A percentile compares a stretch with the other conserved stretches of the same genome.
Conservation (phyloP, 1,140 invertebrate genomes). For the Tribolium castaneum region DNA sequence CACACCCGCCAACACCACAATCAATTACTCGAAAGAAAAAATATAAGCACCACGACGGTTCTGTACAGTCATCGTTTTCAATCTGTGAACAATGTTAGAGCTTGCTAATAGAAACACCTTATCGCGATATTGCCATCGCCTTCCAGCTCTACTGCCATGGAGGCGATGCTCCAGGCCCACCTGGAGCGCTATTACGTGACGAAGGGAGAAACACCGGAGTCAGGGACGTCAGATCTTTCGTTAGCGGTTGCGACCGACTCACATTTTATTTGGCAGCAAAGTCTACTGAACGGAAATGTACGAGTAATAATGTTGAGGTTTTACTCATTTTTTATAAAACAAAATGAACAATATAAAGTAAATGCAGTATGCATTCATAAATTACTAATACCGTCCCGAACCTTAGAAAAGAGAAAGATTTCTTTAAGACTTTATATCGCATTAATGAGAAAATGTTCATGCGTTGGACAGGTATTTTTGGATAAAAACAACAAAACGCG, state of each 20-base stretch:
- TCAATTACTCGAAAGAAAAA: constrained; percentile 8
- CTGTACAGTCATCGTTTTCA: constrained; percentile 32
- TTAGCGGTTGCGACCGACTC: neutral
- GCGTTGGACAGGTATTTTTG: too few relatives aligned
- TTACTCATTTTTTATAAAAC: too few relatives aligned
- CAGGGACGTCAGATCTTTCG: neutral
- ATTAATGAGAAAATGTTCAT: too few relatives aligned
- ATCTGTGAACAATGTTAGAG: constrained; percentile 35
- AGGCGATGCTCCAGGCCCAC: neutral
- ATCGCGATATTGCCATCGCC: constrained; percentile 29
- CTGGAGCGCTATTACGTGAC: neutral
- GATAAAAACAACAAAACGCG: too few relatives aligned
- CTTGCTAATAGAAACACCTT: constrained; percentile 35
- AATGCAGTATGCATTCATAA: too few relatives aligned
- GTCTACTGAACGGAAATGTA: too few relatives aligned
- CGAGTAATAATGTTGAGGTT: too few relatives aligned
- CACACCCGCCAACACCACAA: constrained; percentile 19
- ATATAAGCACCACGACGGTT: neutral
- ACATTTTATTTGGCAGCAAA: neutral
- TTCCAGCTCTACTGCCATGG: constrained; percentile 1
- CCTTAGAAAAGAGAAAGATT: too few relatives aligned
- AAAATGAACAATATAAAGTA: too few relatives aligned
- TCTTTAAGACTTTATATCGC: too few relatives aligned
- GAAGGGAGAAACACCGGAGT: neutral
- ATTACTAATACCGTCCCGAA: too few relatives aligned